These are phyloP conservation scores for Syngnathus acus DNA, from an alignment of 2,797 vertebrate species.

Conservation along the genomic window DNA sequence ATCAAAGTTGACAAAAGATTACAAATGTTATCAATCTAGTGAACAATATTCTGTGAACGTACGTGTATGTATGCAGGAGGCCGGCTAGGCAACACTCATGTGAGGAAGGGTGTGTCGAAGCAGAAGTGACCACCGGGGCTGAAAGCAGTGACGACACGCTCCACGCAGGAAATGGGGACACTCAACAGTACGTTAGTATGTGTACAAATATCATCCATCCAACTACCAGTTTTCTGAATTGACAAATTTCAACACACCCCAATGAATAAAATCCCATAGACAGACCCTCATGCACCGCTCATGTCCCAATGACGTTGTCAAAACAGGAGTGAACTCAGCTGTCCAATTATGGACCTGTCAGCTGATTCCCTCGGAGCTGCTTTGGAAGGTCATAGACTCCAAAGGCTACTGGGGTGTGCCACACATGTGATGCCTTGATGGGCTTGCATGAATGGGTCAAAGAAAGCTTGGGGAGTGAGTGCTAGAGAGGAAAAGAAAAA, in stretches of 20 bases:
- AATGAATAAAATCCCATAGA: not conserved
- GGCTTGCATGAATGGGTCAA: conserved; percentile 31
- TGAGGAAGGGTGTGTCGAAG: conserved; percentile 57
- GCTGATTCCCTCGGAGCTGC: conserved; percentile 49
- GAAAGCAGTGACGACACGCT: conserved; percentile 56
- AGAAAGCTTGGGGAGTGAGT: conserved; percentile 10
- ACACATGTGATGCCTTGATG: conserved; percentile 44
- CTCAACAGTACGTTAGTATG: conserved; percentile 56
- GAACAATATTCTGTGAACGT: conserved; percentile 9
- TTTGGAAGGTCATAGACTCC: conserved; percentile 27
- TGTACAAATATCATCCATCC: not conserved
- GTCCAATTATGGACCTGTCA: conserved; percentile 50
- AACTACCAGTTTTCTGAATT: too few species aligned
- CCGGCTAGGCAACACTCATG: conserved; percentile 37
- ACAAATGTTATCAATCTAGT: not conserved
- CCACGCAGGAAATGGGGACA: conserved; percentile 49
- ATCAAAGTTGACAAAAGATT: conserved; percentile 26
- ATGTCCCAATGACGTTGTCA: conserved; percentile 18
- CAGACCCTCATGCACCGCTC: not conserved
- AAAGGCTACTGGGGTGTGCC: conserved; percentile 34
- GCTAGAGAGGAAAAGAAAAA: conserved; percentile 3
- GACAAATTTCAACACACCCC: too few species aligned
- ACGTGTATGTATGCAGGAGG: conserved; percentile 32
- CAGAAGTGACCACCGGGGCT: conserved; percentile 48
- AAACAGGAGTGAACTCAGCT: conserved; percentile 39